Base-by-base conservation (phyloP, 2,797 vertebrate genomes). In the Gallinago stenura region DNA sequence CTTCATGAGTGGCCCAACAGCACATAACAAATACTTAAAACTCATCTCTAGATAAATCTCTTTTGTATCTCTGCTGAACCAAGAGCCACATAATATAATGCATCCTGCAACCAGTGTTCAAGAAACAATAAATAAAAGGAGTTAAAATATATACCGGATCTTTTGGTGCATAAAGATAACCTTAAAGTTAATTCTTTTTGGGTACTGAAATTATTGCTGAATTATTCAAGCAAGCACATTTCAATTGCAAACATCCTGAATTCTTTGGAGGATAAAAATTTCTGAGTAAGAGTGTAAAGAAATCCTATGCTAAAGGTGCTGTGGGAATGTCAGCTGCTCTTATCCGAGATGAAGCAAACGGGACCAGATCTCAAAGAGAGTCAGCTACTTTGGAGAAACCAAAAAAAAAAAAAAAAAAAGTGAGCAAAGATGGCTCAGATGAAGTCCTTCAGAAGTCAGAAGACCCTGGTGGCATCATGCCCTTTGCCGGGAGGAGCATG, bases 401-500 rank as follows among this genome's bases (percentile, higher is more conserved):
- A 73, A 77, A 25, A 11, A 30, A 6, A 20, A 20, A 35, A 35
- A 35, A 35, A 35, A 35, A 35, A 35, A 35, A 35, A 0, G 1
- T 3, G 7, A 51, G 57, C 6, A 4, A 57, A 81, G 25, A 12
- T 2, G 1, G 19, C 30, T 56, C 39, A 56, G n/a, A 17, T 14
- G 2, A 66, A 62, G 37, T 2, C 43, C 13, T 46, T 50, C 33
- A 17, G n/a, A 43, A 46, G 35, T 7, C 25, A 45, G 50, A 62
- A 48, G 68, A 33, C 8, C 11, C n/a, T 11, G 45, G 11, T 45
- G 37, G 37, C 64, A 87, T 10, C 33, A 5, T 0, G 2, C 1
- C 39, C 39, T 45, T 15, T 31, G 33, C 43, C 1, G 0, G 18
- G 16, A 69, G 10, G 3, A 58, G 6, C 0, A 0, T 9, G 20